A percentile compares a stretch with the other conserved stretches of the same genome.
Evolutionary conservation across 2,797 vertebrate genomes (phyloP).

Genomic region (Cuculus canorus): DNA sequence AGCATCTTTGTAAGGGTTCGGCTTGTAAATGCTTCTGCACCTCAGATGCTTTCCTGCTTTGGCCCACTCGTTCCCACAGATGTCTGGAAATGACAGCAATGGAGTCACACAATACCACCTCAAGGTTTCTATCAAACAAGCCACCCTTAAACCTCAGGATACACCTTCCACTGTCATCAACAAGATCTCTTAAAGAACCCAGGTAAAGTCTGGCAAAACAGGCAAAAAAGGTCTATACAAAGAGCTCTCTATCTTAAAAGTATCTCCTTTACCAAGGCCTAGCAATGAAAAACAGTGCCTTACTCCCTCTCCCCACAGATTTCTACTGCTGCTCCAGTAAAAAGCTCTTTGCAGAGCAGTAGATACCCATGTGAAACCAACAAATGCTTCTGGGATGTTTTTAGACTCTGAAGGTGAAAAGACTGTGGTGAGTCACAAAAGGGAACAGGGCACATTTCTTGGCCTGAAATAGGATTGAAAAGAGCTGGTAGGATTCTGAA

Average conservation of each 20-base stretch:
- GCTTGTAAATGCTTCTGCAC: not conserved
- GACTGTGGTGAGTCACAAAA: not conserved
- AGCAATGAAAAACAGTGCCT: not conserved
- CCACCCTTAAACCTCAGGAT: not conserved
- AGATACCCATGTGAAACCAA: not conserved
- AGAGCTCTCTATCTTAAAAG: not conserved
- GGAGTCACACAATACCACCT: not conserved
- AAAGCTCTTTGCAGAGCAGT: not conserved
- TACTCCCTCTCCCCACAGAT: not conserved
- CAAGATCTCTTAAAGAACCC: not conserved
- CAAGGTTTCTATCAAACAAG: not conserved
- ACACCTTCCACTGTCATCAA: not conserved
- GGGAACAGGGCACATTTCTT: not conserved
- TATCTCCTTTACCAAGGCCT: not conserved
- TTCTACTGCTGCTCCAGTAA: not conserved
- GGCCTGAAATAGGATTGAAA: not conserved
- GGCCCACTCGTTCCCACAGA: accelerated
- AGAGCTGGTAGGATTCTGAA: not conserved
- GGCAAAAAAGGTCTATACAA: not conserved
- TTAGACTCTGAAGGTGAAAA: not conserved
- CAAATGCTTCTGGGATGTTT: not conserved
- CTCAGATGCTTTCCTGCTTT: not conserved
- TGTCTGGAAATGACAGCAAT: not conserved
- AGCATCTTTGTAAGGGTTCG: not conserved
- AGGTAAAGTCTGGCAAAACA: not conserved